These are phyloP conservation scores for Coptodon bakossiorum DNA, from an alignment of 2,113 vertebrate genomes.

Conservation along the genomic window DNA sequence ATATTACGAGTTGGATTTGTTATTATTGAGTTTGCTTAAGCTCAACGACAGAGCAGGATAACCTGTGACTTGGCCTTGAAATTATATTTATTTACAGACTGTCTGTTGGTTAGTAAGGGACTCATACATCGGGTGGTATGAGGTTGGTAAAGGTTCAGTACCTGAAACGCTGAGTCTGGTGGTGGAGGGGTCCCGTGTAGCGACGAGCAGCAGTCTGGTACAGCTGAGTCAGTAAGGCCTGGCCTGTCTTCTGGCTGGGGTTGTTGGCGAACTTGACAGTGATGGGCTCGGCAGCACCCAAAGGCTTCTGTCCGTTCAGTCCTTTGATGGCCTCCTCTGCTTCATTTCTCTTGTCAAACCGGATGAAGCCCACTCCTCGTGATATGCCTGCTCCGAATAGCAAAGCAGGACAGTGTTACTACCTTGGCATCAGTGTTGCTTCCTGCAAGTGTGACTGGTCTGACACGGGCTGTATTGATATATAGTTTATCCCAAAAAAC, in stretches of 20 bases:
- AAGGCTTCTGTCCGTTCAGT: conserved; percentile 90
- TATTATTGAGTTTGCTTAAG: not conserved
- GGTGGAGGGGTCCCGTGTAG: conserved; percentile 87
- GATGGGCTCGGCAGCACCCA: conserved; percentile 89
- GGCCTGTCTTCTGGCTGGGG: conserved; percentile 93
- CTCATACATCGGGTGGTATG: not conserved
- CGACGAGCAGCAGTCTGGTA: conserved; percentile 89
- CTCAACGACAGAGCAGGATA: not conserved
- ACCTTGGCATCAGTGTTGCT: conserved; percentile 17
- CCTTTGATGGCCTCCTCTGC: conserved; percentile 96
- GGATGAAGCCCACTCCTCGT: conserved; percentile 93
- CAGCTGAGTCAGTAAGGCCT: conserved; percentile 89
- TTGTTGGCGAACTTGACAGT: conserved; percentile 97
- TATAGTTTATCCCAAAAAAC: not conserved
- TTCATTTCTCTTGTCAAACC: conserved; percentile 94
- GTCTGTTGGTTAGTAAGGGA: not conserved
- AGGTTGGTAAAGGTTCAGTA: conserved; percentile 57
- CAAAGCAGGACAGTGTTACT: conserved; percentile 45
- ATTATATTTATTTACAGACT: not conserved
- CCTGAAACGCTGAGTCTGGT: conserved; percentile 94
- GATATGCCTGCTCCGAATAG: conserved; percentile 80
- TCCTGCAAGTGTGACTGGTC: not conserved
- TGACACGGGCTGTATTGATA: not conserved
- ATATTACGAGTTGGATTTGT: not conserved
- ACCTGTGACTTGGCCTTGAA: not conserved